Base-by-base conservation (phyloP, 2,888 invertebrate species). In the Vanessa cardui region DNA sequence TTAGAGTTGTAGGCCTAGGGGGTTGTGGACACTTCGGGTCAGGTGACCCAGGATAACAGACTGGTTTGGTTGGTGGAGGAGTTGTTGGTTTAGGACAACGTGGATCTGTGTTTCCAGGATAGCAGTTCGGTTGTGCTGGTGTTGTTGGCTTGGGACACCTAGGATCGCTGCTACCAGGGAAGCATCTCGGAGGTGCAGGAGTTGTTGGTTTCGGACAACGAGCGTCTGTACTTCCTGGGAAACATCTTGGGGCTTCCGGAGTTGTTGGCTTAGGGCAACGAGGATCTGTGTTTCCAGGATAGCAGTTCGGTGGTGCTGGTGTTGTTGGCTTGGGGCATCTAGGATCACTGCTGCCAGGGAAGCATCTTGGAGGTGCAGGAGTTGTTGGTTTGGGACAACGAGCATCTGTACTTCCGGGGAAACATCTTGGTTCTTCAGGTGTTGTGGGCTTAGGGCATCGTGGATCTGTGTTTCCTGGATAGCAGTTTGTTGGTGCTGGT, bases 221-320 rank as follows among this genome's bases (percentile, higher is more conserved):
- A 39, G 82, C 76, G 65, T 83, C 83, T 1, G 71, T 73, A 16
- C 80, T 83, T 49, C 87, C 87, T 16, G 87, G 88, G 70, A 71
- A 80, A 26, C 82, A 81, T 6, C 66, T 70, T 7, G 72, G 78
- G 18, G 71, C 62, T 6, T 44, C 69, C 3, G 75, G 70, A 26
- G 77, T 70, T 70, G 81, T 72, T 70, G 83, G 77, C 45, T 74
- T 68, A 1, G 78, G 78, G 44, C 78, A 78, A 15, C 82, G 75
- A 1, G 73, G 73, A 26, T 82, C 76, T 0, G 64, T 71, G 12
- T 84, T 83, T 0, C 80, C 80, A 1, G 79, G 80, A 64, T 64
- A 77, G 49, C 79, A 78, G 7, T 63, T 61, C 6, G 79, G 74
- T 7, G 75, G 64, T 31, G 74, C 74, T 0, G 74, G 74, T 62